These are phyloP conservation scores for Macropis europaea DNA, from an alignment of 2,888 invertebrate genomes.

Conservation along the genomic window DNA sequence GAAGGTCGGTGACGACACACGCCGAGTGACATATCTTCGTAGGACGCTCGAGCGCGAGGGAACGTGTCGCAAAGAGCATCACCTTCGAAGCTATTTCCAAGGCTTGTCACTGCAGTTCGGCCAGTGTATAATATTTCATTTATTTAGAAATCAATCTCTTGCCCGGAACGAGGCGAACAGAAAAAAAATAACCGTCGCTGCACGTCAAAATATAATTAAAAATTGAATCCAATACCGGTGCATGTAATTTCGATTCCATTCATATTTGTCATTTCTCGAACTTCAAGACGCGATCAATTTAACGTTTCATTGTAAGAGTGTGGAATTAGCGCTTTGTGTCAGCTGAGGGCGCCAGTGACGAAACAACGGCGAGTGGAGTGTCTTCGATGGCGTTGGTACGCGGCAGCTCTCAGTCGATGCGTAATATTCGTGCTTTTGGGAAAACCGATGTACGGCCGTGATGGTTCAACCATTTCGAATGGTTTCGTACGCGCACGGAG, in stretches of 20 bases:
- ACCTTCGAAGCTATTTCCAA: constrained; percentile 29
- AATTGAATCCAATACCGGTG: not conserved
- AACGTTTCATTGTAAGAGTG: not conserved
- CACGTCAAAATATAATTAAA: not conserved
- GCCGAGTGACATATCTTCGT: constrained; percentile 58
- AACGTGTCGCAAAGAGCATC: constrained; percentile 36
- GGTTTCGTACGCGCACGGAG: not conserved
- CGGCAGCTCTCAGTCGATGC: constrained; percentile 31
- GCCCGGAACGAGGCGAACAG: not conserved
- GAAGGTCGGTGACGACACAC: constrained; percentile 63
- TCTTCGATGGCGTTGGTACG: constrained; percentile 36
- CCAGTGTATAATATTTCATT: not conserved
- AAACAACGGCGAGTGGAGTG: constrained; percentile 54
- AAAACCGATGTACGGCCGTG: constrained; percentile 11
- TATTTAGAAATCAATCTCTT: not conserved
- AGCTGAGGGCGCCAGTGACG: constrained; percentile 66
- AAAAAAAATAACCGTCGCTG: not conserved
- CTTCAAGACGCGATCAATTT: not conserved
- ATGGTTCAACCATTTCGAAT: not conserved
- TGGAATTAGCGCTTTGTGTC: constrained; percentile 31
- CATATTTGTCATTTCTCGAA: not conserved
- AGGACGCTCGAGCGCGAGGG: not conserved
- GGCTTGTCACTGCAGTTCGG: not conserved
- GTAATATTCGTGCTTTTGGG: constrained; percentile 30
- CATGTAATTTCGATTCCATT: not conserved